Evolutionary conservation across 2,113 vertebrate genomes (phyloP), one percentile per base, ranked within the genome.

Genomic region (Sporophila hypoxantha): DNA sequence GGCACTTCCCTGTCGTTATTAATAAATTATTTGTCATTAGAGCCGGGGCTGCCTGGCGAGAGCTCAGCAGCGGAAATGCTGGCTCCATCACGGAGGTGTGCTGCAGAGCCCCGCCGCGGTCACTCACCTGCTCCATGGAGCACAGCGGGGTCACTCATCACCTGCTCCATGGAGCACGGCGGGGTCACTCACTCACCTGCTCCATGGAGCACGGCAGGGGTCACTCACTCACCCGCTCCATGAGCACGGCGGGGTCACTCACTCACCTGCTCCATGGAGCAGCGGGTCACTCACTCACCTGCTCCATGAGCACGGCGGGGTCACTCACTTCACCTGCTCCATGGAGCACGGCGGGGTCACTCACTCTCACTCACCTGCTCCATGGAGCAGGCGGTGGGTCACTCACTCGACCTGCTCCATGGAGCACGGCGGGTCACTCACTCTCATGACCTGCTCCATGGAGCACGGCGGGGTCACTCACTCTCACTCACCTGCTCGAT

Each of bases 401-500:
- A n/a, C n/a, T n/a, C n/a, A n/a, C n/a, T n/a, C n/a, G n/a, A n/a
- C n/a, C n/a, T n/a, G n/a, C n/a, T n/a, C n/a, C n/a, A n/a, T n/a
- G n/a, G n/a, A n/a, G n/a, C 50, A 2, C 30, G 75, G 42, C 66
- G 1, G 55, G 7, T 36, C 89, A 82, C 98, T 97, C 96, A 42
- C 44, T 21, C 44, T n/a, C n/a, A n/a, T n/a, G n/a, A 12, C 44
- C 44, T 20, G 44, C 44, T 20, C 44, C 5, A 20, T 44, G 44
- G 44, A 5, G 44, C 20, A 44, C 19, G 44, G 19, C n/a, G 36
- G 42, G 42, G 19, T 22, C 21, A 2, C 46, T 46, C 46, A 79
- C 98, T n/a, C n/a, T n/a, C n/a, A n/a, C n/a, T 97, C 96, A 99
- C 99, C 98, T 99, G 98, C 95, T 99, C 98, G n/a, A 98, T 96